phyloP scores from a whole-genome alignment of 1,140 invertebrate genomes.

The Orchesella cincta region DNA sequence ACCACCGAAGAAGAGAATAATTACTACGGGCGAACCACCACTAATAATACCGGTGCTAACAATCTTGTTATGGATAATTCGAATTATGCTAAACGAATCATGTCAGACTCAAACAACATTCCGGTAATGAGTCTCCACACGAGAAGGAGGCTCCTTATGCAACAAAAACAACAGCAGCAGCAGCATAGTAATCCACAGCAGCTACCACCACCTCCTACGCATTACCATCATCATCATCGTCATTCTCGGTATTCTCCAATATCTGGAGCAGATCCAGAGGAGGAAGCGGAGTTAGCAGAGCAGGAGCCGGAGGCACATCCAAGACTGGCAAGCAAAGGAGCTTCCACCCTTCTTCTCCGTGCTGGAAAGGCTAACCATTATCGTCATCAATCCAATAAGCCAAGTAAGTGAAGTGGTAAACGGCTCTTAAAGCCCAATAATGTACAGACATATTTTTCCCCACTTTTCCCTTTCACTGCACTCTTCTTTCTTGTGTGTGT shows the following conservation, averaged over 20 bases:
- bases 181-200: neutral
- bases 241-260: too few species aligned
- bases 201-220: neutral
- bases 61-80: conserved; percentile 14
- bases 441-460: neutral
- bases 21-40: neutral
- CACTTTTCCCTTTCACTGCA: neutral
- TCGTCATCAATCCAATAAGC: conserved; percentile 23
- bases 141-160: neutral
- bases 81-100: too few species aligned
- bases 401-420: conserved; percentile 22
- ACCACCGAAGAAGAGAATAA: neutral
- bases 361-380: too few species aligned
- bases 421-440: conserved; percentile 15
- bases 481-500: conserved; percentile 16
- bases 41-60: neutral
- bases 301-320: too few species aligned
- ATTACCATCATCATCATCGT: neutral
- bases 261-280: too few species aligned
- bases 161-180: neutral
- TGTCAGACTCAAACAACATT: too few species aligned
- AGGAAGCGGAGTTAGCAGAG: too few species aligned
- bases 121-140: neutral
- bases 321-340: neutral
- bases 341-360: neutral